Evolutionary conservation across 2,113 vertebrate species (phyloP), one percentile per base, ranked within the genome.

Genomic region (Takifugu flavidus): DNA sequence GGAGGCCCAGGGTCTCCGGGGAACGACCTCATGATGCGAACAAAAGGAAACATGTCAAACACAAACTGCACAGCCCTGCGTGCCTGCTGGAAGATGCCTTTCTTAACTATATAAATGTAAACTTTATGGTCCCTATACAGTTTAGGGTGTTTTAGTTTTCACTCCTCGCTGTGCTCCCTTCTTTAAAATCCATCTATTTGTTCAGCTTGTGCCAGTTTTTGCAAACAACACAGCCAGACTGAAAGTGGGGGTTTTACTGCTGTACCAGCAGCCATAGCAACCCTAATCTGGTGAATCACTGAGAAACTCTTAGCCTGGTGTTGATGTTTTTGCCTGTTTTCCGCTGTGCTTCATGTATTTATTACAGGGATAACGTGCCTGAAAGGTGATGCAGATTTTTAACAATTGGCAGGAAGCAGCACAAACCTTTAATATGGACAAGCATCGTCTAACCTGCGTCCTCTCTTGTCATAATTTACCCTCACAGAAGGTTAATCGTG

Each of bases 1-100:
- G 82, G 80, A 82, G 83, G 79, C 70, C 79, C 75, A 68, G 69
- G 74, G 79, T 86, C 82, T 83, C 80, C 25, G 4, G 75, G 68
- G 79, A 67, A 20, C 61, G 26, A 64, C 65, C 78, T 78, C 72
- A 67, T 53, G 67, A 65, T 67, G 72, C 56, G 72, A 83, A 81
- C 66, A 82, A 82, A 82, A 78, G 82, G 57, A 53, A 50, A 79
- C 60, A 70, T 64, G 67, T 50, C 67, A 71, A 79, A 70, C 55
- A 69, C 67, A 47, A 69, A 52, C 53, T 52, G 64, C 47, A 59
- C 58, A 52, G 55, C 74, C 65, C 66, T 65, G 31, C 1, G 52
- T 62, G 43, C 61, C 51, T 55, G 25, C 3, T n/a, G 34, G 44
- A 45, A 45, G 44, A 46, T 58, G 75, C 49, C 59, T 4, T 26